phyloP scores from a whole-genome alignment of 2,113 vertebrate species.

The Noctilio leporinus region DNA sequence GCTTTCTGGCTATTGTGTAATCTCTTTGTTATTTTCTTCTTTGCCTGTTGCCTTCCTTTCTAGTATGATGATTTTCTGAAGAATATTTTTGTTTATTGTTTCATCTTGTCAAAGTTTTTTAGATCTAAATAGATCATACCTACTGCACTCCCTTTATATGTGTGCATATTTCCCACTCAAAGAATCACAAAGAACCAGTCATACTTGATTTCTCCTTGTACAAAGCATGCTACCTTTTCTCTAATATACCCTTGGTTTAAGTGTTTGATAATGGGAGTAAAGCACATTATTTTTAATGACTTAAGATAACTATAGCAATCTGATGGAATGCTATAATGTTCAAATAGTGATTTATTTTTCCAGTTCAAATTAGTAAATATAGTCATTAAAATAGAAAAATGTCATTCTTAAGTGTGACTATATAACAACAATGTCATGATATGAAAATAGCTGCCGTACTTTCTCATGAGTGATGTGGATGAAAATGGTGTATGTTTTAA shows the following conservation, averaged over 20 bases:
- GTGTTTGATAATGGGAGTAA: background rate
- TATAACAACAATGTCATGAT: background rate
- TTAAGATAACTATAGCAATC: background rate
- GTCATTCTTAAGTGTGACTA: background rate
- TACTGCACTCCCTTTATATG: background rate
- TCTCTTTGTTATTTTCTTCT: background rate
- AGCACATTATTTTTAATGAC: background rate
- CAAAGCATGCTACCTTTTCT: background rate
- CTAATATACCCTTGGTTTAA: background rate
- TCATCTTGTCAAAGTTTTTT: background rate
- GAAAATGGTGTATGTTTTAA: background rate
- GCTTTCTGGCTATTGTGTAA: background rate
- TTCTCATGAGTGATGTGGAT: background rate
- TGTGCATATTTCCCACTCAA: background rate
- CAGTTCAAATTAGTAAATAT: background rate
- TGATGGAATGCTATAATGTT: background rate
- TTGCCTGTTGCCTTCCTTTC: background rate
- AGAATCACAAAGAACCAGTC: background rate
- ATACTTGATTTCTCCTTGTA: background rate
- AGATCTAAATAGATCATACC: background rate
- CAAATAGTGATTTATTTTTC: background rate
- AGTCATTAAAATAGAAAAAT: background rate
- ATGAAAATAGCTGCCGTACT: background rate
- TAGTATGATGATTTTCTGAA: background rate
- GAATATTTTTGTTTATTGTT: background rate